Evolutionary conservation across 2,888 invertebrate species (phyloP).

Genomic region (Beris chalybata): DNA sequence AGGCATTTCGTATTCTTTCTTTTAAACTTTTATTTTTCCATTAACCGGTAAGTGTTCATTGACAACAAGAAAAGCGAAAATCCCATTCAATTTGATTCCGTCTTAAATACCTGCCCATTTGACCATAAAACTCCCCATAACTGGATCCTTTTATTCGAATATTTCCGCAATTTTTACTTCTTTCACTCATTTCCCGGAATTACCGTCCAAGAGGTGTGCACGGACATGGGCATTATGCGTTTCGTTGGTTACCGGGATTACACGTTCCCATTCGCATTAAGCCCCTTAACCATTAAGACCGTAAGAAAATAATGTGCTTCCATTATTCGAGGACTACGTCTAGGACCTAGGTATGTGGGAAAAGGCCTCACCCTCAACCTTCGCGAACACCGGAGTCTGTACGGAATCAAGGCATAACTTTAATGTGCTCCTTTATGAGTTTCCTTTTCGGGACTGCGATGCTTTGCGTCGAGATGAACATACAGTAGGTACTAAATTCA

Average conservation of each 20-base stretch:
- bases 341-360: no score
- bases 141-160: constrained; percentile 4
- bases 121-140: constrained; percentile 21
- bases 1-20: no score
- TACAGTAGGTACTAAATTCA: constrained; percentile 10
- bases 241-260: constrained; percentile 23
- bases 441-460: constrained; percentile 20
- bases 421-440: constrained; percentile 37
- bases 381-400: no score
- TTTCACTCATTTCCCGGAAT: constrained; percentile 11
- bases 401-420: constrained; percentile 24
- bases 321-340: constrained; percentile 32
- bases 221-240: constrained; percentile 21
- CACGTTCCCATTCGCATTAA: constrained; percentile 32
- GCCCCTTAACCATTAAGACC: constrained; percentile 34
- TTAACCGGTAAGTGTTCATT: no score
- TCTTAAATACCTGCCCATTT: constrained; percentile 6
- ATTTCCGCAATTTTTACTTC: constrained; percentile 26
- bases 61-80: no score
- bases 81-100: not conserved
- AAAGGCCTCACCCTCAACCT: no score
- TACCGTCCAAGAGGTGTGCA: not conserved
- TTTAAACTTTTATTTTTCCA: no score
- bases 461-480: constrained; percentile 13
- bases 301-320: constrained; percentile 34